Evolutionary conservation across 2,888 invertebrate species (phyloP).

Genomic region (Anorthoa munda): DNA sequence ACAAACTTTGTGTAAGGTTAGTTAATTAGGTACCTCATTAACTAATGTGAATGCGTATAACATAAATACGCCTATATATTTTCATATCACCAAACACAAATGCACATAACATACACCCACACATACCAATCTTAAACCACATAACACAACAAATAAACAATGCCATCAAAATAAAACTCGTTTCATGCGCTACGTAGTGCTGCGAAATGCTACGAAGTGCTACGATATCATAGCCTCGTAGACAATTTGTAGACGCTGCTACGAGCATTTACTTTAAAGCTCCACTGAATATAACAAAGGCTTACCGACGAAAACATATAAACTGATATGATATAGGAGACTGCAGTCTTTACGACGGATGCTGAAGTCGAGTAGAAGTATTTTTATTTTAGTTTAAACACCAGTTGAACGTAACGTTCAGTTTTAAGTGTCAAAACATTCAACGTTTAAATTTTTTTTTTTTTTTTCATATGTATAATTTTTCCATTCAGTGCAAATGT

Average conservation of each 20-base stretch:
- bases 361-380: constrained; percentile 28
- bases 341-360: constrained; percentile 53
- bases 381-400: constrained; percentile 40
- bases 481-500: background rate
- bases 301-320: constrained; percentile 63
- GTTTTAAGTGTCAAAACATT: background rate
- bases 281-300: constrained; percentile 66
- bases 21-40: too few relatives aligned
- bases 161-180: constrained; percentile 56
- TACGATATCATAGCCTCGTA: constrained; percentile 73
- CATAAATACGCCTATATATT: too few relatives aligned
- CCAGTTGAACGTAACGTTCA: background rate
- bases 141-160: constrained; percentile 48
- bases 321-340: constrained; percentile 62
- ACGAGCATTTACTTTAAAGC: constrained; percentile 67
- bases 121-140: constrained; percentile 8
- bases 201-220: constrained; percentile 59
- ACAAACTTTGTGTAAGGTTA: too few relatives aligned
- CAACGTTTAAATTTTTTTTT: background rate
- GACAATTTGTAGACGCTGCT: constrained; percentile 73
- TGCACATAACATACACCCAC: background rate
- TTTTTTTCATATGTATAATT: background rate
- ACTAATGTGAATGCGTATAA: too few relatives aligned
- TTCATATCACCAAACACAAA: background rate
- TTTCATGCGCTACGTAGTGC: constrained; percentile 62